Evolutionary conservation across 2,113 vertebrate genomes (phyloP), one percentile per base, ranked within the genome.

Genomic region (Spermophilus dauricus): DNA sequence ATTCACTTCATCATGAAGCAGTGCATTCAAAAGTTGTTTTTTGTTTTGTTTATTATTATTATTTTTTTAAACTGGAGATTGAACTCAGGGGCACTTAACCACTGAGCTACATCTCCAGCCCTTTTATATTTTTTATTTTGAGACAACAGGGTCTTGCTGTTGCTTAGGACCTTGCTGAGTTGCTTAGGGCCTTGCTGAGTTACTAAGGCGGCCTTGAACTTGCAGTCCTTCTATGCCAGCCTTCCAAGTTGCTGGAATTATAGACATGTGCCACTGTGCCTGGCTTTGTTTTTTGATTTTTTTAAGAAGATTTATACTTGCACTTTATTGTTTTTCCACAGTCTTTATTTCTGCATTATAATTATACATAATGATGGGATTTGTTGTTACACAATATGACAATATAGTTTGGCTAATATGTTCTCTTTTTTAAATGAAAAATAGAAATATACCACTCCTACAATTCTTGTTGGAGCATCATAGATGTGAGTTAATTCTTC

Each of bases 401-500:
- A 63, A 24, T 28, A 63, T 63, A 63, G 61, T 63, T 63, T 63
- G 61, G 24, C 26, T 22, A 63, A 61, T 61, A 24, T 56, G 34
- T n/a, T 69, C 70, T 86, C 16, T 56, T 75, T 73, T 88, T 92
- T 58, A 58, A 70, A 84, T 53, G 39, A 83, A 92, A 91, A 77
- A 13, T 34, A 85, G 69, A 80, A 53, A 63, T 76, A 8, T 86
- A 37, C 24, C 30, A 75, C 30, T 88, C 51, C 58, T 93, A 12
- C 4, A 76, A 34, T 94, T 84, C 16, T 63, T 84, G 30, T 48
- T 94, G 22, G 30, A 37, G 28, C 24, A 48, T 81, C 45, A 34
- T 80, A 93, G 32, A 58, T 67, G 14, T 42, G 34, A 51, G 81
- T 51, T 91, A 22, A 8, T 78, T 96, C 95, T 96, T 82, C 37